Conservation (phyloP, 1,140 invertebrate genomes). For the Dreissena polymorpha region DNA sequence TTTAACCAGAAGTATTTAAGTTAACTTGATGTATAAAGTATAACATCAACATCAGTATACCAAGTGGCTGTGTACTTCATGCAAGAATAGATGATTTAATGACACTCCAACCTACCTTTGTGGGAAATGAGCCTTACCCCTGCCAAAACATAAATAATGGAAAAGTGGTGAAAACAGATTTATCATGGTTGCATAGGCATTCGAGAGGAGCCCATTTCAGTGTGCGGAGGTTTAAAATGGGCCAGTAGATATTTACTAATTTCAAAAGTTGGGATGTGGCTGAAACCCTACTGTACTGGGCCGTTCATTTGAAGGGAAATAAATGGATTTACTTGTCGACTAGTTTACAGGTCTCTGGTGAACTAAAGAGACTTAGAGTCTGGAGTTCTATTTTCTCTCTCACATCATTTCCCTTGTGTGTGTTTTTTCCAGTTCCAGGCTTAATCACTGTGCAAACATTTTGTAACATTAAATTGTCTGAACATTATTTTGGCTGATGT, state of each 20-base stretch:
- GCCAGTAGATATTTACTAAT: slow-evolving; percentile 3
- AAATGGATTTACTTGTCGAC: slow-evolving; percentile 47
- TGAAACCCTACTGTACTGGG: slow-evolving; percentile 14
- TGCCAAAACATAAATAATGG: slow-evolving; percentile 60
- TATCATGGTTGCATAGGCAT: slow-evolving; percentile 46
- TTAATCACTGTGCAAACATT: too few species aligned
- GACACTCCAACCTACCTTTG: slow-evolving; percentile 33
- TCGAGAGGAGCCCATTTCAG: slow-evolving; percentile 29
- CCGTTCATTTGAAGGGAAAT: slow-evolving; percentile 35
- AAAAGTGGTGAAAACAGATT: slow-evolving; percentile 51
- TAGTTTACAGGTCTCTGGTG: too few species aligned
- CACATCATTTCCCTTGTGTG: too few species aligned
- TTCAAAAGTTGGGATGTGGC: slow-evolving; percentile 51
- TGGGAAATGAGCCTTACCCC: slow-evolving; percentile 5
- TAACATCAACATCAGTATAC: too few species aligned
- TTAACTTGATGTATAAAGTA: too few species aligned
- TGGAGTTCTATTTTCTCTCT: too few species aligned
- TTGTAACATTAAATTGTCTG: too few species aligned
- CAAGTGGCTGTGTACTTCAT: too few species aligned
- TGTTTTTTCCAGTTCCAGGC: too few species aligned
- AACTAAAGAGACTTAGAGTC: too few species aligned
- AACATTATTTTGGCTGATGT: too few species aligned
- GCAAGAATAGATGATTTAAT: slow-evolving; percentile 14
- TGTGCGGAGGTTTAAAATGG: slow-evolving; percentile 9
- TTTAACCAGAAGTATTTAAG: too few species aligned